These are phyloP conservation scores for Anneissia japonica DNA, from an alignment of 35 echinoderm and acorn worm species.

Conservation along the genomic window DNA sequence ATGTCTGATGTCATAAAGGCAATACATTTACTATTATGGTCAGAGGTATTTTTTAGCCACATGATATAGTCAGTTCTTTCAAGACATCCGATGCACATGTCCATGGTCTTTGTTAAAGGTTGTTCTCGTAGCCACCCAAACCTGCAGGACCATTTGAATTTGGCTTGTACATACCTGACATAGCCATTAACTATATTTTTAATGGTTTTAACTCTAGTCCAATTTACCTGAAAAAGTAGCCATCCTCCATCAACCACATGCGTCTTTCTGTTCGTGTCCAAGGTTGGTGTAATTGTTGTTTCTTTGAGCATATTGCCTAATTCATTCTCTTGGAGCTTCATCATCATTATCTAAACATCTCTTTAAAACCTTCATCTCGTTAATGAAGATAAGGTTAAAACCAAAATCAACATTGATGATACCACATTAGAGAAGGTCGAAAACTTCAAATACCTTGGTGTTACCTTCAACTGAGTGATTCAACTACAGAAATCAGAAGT, in stretches of 20 bases:
- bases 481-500: no score
- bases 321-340: constrained; percentile 48
- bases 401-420: no score
- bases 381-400: no score
- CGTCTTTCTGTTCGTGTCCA: constrained; percentile 7
- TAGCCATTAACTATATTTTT: constrained; percentile 48
- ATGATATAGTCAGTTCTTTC: constrained; percentile 52
- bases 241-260: constrained; percentile 59
- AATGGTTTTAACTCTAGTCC: constrained; percentile 32
- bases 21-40: no score
- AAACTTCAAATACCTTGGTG: no score
- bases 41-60: constrained; percentile 60
- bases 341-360: no score
- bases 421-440: no score
- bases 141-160: constrained; percentile 37
- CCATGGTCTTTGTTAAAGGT: constrained; percentile 52
- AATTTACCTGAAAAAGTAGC: constrained; percentile 62
- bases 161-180: constrained; percentile 38
- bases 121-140: constrained; percentile 49
- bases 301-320: constrained; percentile 31
- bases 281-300: constrained; percentile 6
- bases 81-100: constrained; percentile 28
- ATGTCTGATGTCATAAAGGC: no score
- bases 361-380: no score
- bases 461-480: no score